Percentiles rank a stretch among this genome's conserved stretches.
Evolutionary conservation across 2,113 vertebrate genomes (phyloP).

Genomic region (Coreoperca whiteheadi): DNA sequence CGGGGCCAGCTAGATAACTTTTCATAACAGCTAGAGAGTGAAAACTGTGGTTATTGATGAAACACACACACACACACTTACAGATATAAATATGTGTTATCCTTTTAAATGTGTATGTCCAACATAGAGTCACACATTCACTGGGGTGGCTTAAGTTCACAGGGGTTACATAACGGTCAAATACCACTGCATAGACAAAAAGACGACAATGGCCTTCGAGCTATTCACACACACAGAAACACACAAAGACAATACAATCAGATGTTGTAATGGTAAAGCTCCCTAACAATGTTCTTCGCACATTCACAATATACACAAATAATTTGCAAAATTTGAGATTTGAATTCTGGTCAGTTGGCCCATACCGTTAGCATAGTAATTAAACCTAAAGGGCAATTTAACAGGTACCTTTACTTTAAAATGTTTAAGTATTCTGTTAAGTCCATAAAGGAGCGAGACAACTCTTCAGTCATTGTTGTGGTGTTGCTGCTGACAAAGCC

Average conservation of each 20-base stretch:
- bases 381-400: background rate
- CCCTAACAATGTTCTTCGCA: background rate
- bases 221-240: constrained; percentile 19
- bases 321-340: background rate
- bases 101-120: constrained; percentile 53
- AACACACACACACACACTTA: constrained; percentile 22
- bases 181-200: constrained; percentile 34
- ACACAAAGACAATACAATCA: constrained; percentile 26
- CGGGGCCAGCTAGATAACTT: constrained; percentile 57
- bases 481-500: constrained; percentile 62
- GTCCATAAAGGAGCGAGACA: constrained; percentile 12
- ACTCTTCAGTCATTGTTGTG: constrained; percentile 51
- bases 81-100: constrained; percentile 58
- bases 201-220: constrained; percentile 34
- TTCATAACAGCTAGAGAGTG: constrained; percentile 39
- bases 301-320: constrained; percentile 1
- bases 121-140: constrained; percentile 53
- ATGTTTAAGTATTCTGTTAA: constrained; percentile 14
- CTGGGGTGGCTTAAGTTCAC: constrained; percentile 55
- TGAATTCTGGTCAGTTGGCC: background rate
- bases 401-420: background rate
- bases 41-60: constrained; percentile 48
- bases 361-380: background rate
- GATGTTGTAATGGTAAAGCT: constrained; percentile 9
- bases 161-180: constrained; percentile 62